Base-by-base conservation (phyloP, 2,113 vertebrate species). In the Heloderma charlesbogerti region DNA sequence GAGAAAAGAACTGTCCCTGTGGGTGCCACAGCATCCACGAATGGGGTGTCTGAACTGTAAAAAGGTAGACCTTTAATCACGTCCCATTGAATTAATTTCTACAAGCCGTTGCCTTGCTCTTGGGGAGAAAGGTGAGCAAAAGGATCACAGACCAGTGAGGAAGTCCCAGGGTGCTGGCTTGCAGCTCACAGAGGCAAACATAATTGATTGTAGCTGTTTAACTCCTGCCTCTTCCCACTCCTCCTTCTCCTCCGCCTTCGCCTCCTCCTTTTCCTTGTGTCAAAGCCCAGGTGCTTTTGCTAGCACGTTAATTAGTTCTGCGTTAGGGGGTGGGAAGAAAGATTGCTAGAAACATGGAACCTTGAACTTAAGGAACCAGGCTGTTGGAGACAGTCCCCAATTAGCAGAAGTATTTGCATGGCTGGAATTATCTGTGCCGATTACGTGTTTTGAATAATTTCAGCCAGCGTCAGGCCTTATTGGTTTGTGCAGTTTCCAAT, bases 171-270 rank as follows among this genome's bases (percentile, higher is more conserved):
- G 82, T 80, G 69, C 79, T 3, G 0, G 1, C 13, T 54, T 34
- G 87, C 88, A 74, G 87, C 90, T 95, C 87, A 0, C 0, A 93
- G 92, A 94, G 87, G 71, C 72, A 84, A 92, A 88, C 67, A 27
- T 95, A 96, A 96, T 96, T 97, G 96, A 96, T 95, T 95, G 92
- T n/a, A 79, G 91, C 93, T 83, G 63, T 94, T 96, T 96, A 90
- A 96, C 95, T 95, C 84, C 90, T 95, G 89, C 90, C 88, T n/a
- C n/a, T n/a, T n/a, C n/a, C n/a, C n/a, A n/a, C n/a, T n/a, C n/a
- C n/a, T n/a, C n/a, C n/a, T 60, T 48, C 48, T 3, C 7, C 48
- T 7, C 48, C 48, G 7, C 57, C 57, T 13, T 2, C 16, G 79
- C 91, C 77, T 95, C 90, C 92, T 92, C 89, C 88, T 79, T 88